A percentile compares a stretch with the other conserved stretches of the same genome.
These are phyloP conservation scores for Lepilemur septentrionalis DNA, from an alignment of 2,797 vertebrate genomes.

Conservation along the genomic window DNA sequence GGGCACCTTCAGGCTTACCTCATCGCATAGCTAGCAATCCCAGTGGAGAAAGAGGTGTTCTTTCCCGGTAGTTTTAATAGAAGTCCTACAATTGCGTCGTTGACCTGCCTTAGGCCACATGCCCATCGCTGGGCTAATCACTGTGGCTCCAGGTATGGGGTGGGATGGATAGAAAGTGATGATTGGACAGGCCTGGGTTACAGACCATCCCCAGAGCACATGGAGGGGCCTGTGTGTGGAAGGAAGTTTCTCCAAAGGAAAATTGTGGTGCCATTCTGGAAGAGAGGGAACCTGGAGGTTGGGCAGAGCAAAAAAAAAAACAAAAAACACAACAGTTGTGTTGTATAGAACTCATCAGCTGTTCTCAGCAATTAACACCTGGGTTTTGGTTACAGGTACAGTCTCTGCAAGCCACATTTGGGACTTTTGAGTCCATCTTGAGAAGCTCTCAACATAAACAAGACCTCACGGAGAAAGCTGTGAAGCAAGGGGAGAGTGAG, in stretches of 20 bases:
- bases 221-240: neutral
- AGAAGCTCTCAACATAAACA: constrained; percentile 90
- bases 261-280: neutral
- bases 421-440: constrained; percentile 89
- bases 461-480: constrained; percentile 86
- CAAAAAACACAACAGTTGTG: neutral
- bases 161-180: neutral
- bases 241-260: neutral
- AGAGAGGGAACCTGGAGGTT: neutral
- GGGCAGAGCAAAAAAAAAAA: neutral
- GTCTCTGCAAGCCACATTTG: constrained; percentile 87
- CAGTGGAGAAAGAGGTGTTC: neutral
- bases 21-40: neutral
- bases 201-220: neutral
- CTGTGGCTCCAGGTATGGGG: neutral
- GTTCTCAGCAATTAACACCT: constrained; percentile 27
- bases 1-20: neutral
- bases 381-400: constrained; percentile 87
- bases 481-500: constrained; percentile 92
- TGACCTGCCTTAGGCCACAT: neutral
- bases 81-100: neutral
- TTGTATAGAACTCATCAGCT: rapidly evolving
- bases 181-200: neutral
- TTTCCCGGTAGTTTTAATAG: neutral
- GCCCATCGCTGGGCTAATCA: neutral